These are phyloP conservation scores for Drosophila takahashii DNA, from an alignment of 1,140 invertebrate species.

Conservation along the genomic window DNA sequence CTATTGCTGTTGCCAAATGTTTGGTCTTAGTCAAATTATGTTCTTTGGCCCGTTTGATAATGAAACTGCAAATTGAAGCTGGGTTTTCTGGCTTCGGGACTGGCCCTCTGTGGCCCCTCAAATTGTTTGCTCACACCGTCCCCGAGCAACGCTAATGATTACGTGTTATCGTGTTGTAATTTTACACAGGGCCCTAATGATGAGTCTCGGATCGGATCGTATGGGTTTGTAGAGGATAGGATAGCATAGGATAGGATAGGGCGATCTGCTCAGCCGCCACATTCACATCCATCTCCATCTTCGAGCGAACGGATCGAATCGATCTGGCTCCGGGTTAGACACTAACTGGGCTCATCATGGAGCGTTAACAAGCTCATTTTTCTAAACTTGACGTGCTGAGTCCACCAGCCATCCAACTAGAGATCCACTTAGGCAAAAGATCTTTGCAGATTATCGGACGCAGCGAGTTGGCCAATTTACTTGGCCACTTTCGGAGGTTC, in stretches of 20 bases:
- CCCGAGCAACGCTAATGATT: conserved; percentile 72
- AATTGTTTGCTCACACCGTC: conserved; percentile 78
- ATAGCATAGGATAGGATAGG: background rate
- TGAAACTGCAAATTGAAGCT: conserved; percentile 76
- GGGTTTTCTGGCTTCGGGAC: conserved; percentile 15
- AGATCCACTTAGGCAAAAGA: conserved; percentile 44
- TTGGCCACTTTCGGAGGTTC: conserved; percentile 39
- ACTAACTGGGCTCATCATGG: conserved; percentile 83
- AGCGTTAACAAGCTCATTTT: conserved; percentile 85
- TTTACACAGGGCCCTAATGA: conserved; percentile 82
- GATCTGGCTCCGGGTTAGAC: conserved; percentile 77
- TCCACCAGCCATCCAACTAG: conserved; percentile 31
- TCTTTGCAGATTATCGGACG: conserved; percentile 33
- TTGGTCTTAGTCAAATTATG: conserved; percentile 80
- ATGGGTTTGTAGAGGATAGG: background rate
- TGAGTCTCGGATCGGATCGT: conserved; percentile 35
- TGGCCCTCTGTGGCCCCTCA: conserved; percentile 23
- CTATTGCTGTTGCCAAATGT: conserved; percentile 63
- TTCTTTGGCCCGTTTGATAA: conserved; percentile 82
- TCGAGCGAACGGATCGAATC: conserved; percentile 52
- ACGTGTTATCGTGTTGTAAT: conserved; percentile 84
- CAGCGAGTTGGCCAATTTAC: conserved; percentile 37
- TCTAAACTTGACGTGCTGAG: conserved; percentile 77
- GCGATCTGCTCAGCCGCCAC: background rate
- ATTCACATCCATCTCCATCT: conserved; percentile 54